Evolutionary conservation across 2,797 vertebrate genomes (phyloP), one percentile per base, ranked within the genome.

Genomic region (Accipiter fasciatus): DNA sequence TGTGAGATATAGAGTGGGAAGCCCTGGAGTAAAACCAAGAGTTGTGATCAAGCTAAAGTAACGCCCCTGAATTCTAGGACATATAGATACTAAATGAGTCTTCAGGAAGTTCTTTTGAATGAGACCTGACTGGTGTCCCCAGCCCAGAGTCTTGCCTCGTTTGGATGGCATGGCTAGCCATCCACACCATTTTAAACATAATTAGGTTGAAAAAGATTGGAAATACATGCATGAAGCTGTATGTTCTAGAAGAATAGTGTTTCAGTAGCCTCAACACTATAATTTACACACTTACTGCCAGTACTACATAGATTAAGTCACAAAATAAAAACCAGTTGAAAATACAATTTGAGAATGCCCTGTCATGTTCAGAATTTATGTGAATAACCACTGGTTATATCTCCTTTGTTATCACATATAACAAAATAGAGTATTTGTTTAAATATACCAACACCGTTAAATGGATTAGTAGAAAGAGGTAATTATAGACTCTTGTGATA

Each of bases 351-450:
- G 18, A 85, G 12, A 61, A 81, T n/a, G 13, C 5, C 22, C 10
- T 37, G 15, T 19, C 33, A 16, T 4, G 6, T 20, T 44, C 0
- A 6, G 50, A 52, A 82, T 42, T 47, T 37, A 50, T 0, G 1
- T 11, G 37, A 71, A 39, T 24, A 69, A 58, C 14, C 39, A 58
- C 35, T 62, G 16, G 8, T 46, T 59, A 13, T 11, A 25, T 15
- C 10, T 54, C 16, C 59, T 71, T 33, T 66, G 14, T 72, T n/a
- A 65, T 6, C 4, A 40, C 19, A 37, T 12, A 42, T 52, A 83
- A 69, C 0, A 4, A 33, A 85, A 46, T 12, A 13, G 15, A 50
- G 6, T 9, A 47, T 40, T 47, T 42, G 5, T 67, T 71, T 42
- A 87, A 93, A 47, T 15, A 49, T 25, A 73, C 2, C 15, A 61